phyloP scores from a whole-genome alignment of 2,797 vertebrate genomes.

The Malacoraja senta region DNA sequence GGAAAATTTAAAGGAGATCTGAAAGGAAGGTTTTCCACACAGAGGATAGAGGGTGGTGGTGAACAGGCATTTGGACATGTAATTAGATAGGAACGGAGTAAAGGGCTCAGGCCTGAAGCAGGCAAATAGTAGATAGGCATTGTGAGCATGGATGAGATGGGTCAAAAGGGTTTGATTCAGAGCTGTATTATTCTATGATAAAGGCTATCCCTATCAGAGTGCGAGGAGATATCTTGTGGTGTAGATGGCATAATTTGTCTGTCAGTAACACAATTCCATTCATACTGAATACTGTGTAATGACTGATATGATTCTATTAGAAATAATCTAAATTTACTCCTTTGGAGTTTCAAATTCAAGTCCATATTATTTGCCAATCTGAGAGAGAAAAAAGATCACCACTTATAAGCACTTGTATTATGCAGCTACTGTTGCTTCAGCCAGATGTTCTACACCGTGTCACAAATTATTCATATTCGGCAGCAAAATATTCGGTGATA shows the following conservation, averaged over 20 bases:
- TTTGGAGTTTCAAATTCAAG: neutral
- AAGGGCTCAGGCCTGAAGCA: no score
- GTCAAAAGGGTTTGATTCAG: no score
- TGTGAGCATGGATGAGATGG: no score
- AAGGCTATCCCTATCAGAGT: neutral
- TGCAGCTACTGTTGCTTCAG: neutral
- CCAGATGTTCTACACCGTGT: neutral
- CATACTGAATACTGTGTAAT: neutral
- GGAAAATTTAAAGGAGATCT: no score
- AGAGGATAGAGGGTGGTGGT: no score
- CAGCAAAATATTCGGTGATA: neutral
- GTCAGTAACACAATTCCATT: neutral
- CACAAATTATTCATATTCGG: neutral
- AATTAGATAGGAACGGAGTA: no score
- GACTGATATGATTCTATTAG: neutral
- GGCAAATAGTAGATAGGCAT: no score
- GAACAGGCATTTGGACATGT: no score
- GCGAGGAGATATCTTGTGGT: neutral
- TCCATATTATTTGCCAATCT: neutral
- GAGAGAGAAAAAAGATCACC: neutral
- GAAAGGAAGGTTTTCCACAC: no score
- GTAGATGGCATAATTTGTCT: neutral
- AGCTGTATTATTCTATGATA: neutral
- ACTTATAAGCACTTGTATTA: neutral
- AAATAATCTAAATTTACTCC: neutral